Conservation (phyloP, 2,797 vertebrate genomes). For the Agapornis canus region DNA sequence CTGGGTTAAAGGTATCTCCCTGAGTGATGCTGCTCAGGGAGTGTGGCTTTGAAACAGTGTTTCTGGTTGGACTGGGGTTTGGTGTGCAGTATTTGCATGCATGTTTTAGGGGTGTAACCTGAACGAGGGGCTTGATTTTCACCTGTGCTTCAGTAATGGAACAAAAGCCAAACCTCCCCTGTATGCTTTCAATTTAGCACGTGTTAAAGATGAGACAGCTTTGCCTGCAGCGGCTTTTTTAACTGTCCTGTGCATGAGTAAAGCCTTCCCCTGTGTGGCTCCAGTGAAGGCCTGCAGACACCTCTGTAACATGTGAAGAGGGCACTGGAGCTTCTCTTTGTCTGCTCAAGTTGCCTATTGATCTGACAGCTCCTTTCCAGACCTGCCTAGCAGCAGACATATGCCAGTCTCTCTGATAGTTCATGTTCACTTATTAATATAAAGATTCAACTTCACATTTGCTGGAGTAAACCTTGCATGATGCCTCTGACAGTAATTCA, state of each 20-base stretch:
- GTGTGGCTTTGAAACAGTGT: not conserved
- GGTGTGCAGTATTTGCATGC: not conserved
- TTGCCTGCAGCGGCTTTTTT: not conserved
- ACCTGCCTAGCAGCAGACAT: not conserved
- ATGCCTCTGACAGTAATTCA: slow-evolving; percentile 50
- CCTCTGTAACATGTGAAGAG: not conserved
- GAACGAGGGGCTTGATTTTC: not conserved
- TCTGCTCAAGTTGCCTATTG: not conserved
- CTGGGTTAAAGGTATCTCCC: not conserved
- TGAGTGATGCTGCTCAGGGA: accelerated
- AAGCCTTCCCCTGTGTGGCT: not conserved
- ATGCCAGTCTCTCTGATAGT: slow-evolving; percentile 48
- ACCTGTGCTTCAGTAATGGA: not conserved
- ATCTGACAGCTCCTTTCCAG: slow-evolving; percentile 18
- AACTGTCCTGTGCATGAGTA: not conserved
- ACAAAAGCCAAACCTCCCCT: not conserved
- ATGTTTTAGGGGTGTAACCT: accelerated
- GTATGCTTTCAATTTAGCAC: not conserved
- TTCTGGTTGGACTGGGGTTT: not conserved
- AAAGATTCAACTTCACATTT: slow-evolving; percentile 40
- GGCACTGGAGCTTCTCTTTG: slow-evolving; percentile 7
- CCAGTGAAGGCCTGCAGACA: not conserved
- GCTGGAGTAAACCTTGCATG: slow-evolving; percentile 38
- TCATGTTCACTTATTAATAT: slow-evolving; percentile 56
- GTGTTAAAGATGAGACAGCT: accelerated